These are phyloP conservation scores for Matsumurasca onukii DNA, from an alignment of 1,140 invertebrate species.

Conservation along the genomic window DNA sequence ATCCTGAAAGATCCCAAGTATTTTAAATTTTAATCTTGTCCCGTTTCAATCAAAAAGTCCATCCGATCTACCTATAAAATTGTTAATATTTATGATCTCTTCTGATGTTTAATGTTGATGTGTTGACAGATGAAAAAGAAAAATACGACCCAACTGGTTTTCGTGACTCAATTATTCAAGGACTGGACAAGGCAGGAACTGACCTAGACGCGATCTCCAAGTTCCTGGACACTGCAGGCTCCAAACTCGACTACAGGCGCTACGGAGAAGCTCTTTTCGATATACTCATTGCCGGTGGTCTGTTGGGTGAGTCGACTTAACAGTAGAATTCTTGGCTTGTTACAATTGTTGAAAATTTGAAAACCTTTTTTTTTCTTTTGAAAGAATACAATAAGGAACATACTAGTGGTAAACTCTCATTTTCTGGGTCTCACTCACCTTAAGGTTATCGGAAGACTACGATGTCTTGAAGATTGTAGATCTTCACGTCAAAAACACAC, in stretches of 20 bases:
- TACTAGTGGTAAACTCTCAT: too few relatives aligned
- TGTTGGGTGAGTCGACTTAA: slow-evolving; percentile 60
- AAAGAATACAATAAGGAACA: too few relatives aligned
- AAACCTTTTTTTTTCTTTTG: too few relatives aligned
- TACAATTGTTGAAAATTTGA: too few relatives aligned
- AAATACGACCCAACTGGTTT: slow-evolving; percentile 98
- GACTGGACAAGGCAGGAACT: slow-evolving; percentile 88
- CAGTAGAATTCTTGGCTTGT: too few relatives aligned
- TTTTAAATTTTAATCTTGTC: neutral
- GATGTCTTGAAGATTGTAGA: too few relatives aligned
- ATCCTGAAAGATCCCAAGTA: neutral
- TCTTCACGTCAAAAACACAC: too few relatives aligned
- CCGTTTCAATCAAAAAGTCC: neutral
- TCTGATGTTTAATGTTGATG: too few relatives aligned
- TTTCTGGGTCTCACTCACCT: too few relatives aligned
- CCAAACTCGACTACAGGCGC: slow-evolving; percentile 94
- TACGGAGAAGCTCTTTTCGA: slow-evolving; percentile 98
- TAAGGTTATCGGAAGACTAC: too few relatives aligned
- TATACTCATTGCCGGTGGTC: slow-evolving; percentile 94
- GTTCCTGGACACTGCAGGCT: slow-evolving; percentile 90
- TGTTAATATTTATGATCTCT: too few relatives aligned
- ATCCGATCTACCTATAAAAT: too few relatives aligned
- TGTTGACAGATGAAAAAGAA: slow-evolving; percentile 97
- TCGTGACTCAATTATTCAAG: slow-evolving; percentile 91
- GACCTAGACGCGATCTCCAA: slow-evolving; percentile 92